Evolutionary conservation across 2,113 vertebrate genomes (phyloP), one percentile per base, ranked within the genome.

Genomic region (Proteles cristata): DNA sequence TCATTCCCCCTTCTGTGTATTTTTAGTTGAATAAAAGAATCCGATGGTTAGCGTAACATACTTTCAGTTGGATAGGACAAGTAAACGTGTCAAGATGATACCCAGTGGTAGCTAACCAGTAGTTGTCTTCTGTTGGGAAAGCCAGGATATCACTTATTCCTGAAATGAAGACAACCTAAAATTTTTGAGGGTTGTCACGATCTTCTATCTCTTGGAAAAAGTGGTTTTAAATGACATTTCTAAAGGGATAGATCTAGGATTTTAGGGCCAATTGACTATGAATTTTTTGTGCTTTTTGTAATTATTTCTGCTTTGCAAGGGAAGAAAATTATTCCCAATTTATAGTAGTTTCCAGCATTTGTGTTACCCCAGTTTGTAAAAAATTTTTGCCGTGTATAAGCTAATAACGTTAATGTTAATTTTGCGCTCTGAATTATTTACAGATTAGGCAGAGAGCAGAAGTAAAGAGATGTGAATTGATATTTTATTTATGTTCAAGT

Each of bases 371-470:
- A 28, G 0, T 88, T 95, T 93, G 50, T 85, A 53, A 94, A 69
- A 69, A 50, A 50, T 63, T 68, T 23, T 89, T 94, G 35, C 31
- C 9, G 17, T 0, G 4, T 66, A 61, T 25, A 50, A 83, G 25
- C 43, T 35, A 88, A 10, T 66, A 58, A 89, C 4, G 43, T 50
- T 63, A 33, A 80, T 82, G 39, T 45, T 95, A 45, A 7, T 53
- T 90, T 92, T 95, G 14, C 23, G 58, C 84, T 96, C n/a, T 48
- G 26, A 65, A n/a, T 90, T 96, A 81, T 21, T 68, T 74, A 80
- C 43, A 58, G 33, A 68, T 39, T 79, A 93, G 68, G 33, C 10
- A 93, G 65, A 55, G 61, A n/a, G 11, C 39, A 74, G 33, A 65
- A 4, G 53, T 97, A 68, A 95, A 81, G 19, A 81, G 39, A n/a